These are phyloP conservation scores for Zenarchopterus dispar DNA, from an alignment of 2,797 vertebrate genomes.

Conservation along the genomic window DNA sequence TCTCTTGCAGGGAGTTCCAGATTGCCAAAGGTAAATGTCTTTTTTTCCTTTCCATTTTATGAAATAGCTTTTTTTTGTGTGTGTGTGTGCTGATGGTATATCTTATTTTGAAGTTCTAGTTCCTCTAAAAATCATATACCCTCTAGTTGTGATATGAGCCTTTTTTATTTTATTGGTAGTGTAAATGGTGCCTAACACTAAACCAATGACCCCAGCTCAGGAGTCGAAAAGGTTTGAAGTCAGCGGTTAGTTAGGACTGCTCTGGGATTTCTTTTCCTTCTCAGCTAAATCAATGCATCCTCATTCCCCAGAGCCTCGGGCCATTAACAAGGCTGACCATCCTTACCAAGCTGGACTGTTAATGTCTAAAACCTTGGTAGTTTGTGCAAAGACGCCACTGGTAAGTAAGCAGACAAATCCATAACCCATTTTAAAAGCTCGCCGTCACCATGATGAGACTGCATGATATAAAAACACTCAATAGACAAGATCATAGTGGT, in stretches of 20 bases:
- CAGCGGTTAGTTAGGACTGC: constrained; percentile 33
- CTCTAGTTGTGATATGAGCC: constrained; percentile 12
- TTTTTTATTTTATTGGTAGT: constrained; percentile 12
- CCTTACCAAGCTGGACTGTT: neutral
- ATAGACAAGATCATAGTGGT: no score
- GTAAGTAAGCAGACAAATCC: neutral
- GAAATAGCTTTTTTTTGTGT: no score
- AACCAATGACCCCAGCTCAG: constrained; percentile 32
- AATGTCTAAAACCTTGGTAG: constrained; percentile 20
- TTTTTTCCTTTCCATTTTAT: no score
- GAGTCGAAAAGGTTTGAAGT: constrained; percentile 25
- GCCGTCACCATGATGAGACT: no score
- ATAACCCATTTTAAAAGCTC: no score
- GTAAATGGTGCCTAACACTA: no score
- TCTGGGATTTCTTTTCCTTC: constrained; percentile 26
- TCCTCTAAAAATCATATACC: no score
- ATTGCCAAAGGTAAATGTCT: no score
- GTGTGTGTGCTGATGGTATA: no score
- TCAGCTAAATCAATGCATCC: constrained; percentile 36
- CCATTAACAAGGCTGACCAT: constrained; percentile 30
- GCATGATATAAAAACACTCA: neutral
- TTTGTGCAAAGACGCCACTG: constrained; percentile 17
- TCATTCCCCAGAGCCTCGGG: constrained; percentile 33
- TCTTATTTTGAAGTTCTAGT: no score
- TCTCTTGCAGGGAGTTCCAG: no score